Evolutionary conservation across 2,888 invertebrate genomes (phyloP).

Genomic region (Oscheius sp.): DNA sequence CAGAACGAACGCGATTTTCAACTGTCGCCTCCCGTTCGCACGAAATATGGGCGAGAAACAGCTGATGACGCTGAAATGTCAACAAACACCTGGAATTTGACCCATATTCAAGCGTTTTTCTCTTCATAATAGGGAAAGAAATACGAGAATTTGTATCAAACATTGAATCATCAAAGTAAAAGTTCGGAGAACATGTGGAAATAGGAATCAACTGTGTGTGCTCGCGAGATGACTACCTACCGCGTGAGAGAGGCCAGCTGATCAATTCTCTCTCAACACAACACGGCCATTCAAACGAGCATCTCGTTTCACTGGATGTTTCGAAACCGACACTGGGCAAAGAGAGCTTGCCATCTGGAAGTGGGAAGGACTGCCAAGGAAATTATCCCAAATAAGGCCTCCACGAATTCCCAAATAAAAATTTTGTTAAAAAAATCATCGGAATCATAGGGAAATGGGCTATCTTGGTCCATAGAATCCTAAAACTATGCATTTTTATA

Average conservation of each 20-base stretch:
- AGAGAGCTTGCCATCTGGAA: no score
- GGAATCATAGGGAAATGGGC: no score
- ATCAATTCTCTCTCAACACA: not conserved
- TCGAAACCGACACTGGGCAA: slow-evolving; percentile 39
- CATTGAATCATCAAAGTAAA: slow-evolving; percentile 25
- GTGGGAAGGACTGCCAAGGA: no score
- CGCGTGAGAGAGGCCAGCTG: slow-evolving; percentile 31
- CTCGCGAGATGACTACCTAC: not conserved
- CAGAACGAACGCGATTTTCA: no score
- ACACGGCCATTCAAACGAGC: not conserved
- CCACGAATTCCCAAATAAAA: no score
- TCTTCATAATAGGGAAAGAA: no score
- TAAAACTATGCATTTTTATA: no score
- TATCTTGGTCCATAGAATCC: no score
- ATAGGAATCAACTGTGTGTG: slow-evolving; percentile 2
- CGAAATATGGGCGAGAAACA: not conserved
- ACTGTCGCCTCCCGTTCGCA: not conserved
- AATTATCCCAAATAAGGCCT: no score
- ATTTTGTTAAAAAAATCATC: no score
- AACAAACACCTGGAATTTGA: not conserved
- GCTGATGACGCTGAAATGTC: slow-evolving; percentile 8
- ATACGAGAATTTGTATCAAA: not conserved
- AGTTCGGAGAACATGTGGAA: slow-evolving; percentile 1
- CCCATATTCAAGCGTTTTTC: no score
- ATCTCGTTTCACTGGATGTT: not conserved